Conservation (phyloP, 2,113 vertebrate species). For the Urocynchramus pylzowi region DNA sequence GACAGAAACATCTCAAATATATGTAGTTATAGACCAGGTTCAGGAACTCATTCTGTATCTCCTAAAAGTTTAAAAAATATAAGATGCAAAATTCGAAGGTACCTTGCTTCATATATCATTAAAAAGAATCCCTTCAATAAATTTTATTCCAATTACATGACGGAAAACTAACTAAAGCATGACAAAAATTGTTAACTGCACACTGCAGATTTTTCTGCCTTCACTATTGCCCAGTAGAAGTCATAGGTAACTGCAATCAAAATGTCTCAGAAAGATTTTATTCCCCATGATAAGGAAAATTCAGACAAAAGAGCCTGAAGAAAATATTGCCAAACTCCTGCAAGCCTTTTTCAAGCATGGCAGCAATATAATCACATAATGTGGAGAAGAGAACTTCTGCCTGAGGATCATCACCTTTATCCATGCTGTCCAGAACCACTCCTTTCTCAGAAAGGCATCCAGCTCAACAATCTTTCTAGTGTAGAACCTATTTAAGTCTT, state of each 20-base stretch:
- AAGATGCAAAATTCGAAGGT: background rate
- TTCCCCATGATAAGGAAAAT: background rate
- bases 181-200: background rate
- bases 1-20: background rate
- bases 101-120: background rate
- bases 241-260: background rate
- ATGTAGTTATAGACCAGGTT: background rate
- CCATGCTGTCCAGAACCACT: background rate
- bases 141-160: background rate
- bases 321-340: background rate
- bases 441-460: background rate
- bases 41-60: background rate
- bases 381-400: background rate
- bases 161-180: background rate
- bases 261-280: background rate
- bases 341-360: background rate
- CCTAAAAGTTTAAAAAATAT: background rate
- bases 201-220: background rate
- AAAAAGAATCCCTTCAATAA: background rate
- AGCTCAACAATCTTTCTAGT: background rate
- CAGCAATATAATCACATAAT: background rate
- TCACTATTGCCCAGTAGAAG: background rate
- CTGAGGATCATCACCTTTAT: background rate
- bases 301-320: background rate
- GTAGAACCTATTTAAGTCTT: background rate